These are phyloP conservation scores for Amniataba percoides DNA, from an alignment of 2,797 vertebrate genomes.

Conservation along the genomic window DNA sequence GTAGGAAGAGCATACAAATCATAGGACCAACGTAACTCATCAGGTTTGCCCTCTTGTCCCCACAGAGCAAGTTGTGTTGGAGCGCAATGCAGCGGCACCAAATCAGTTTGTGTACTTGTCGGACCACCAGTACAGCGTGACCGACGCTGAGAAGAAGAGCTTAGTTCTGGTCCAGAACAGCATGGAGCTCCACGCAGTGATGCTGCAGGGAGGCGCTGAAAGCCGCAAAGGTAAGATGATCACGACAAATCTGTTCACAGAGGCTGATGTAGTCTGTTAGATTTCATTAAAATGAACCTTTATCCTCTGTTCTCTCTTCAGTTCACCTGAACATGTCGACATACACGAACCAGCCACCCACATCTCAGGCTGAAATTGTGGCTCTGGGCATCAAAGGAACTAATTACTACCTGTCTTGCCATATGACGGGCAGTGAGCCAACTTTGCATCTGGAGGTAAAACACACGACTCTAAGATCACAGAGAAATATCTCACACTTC, in stretches of 20 bases:
- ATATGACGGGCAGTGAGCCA: slow-evolving; percentile 13
- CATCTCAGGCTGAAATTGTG: slow-evolving; percentile 50
- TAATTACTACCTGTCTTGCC: slow-evolving; percentile 76
- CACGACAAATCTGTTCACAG: too few species aligned
- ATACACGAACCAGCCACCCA: slow-evolving; percentile 55
- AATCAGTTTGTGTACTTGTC: not conserved
- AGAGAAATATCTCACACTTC: not conserved
- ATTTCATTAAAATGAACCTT: not conserved
- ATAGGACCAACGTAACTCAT: not conserved
- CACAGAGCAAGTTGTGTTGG: slow-evolving; percentile 54
- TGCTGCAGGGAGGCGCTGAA: slow-evolving; percentile 70
- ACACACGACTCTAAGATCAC: not conserved
- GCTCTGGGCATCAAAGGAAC: slow-evolving; percentile 73
- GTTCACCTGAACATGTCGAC: slow-evolving; percentile 77
- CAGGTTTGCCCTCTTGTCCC: not conserved
- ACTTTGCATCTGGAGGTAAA: slow-evolving; percentile 80
- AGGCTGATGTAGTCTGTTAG: not conserved
- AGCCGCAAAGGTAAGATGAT: slow-evolving; percentile 75
- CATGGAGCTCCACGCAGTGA: slow-evolving; percentile 78
- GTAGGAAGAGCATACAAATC: not conserved
- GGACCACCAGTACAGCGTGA: slow-evolving; percentile 52
- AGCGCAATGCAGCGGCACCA: accelerated
- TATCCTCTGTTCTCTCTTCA: slow-evolving; percentile 52
- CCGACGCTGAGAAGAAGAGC: slow-evolving; percentile 68
- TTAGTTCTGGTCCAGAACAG: slow-evolving; percentile 47